Evolutionary conservation across 2,797 vertebrate species (phyloP).

Genomic region (Crocodylus rhombifer): DNA sequence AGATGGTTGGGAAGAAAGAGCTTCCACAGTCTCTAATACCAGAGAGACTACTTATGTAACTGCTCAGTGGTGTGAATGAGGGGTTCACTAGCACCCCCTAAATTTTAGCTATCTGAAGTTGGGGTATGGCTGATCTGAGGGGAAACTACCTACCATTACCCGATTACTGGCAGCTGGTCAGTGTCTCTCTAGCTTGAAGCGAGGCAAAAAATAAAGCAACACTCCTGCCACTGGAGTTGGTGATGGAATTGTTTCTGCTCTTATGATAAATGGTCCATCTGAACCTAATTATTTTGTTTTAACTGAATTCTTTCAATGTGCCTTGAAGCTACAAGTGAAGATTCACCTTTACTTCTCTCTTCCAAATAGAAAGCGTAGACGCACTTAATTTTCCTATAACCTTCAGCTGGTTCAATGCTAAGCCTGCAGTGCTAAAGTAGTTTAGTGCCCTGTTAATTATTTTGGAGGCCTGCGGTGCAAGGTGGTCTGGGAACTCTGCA

Average conservation of each 20-base stretch:
- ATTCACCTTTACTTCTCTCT: not conserved
- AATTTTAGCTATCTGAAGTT: not conserved
- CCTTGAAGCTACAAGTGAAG: not conserved
- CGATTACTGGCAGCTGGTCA: accelerated
- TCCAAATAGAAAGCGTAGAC: not conserved
- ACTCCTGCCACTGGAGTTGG: accelerated
- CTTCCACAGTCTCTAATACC: not conserved
- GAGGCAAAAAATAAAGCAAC: accelerated
- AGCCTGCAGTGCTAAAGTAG: not conserved
- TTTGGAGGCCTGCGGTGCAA: not conserved
- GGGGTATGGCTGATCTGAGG: too few relatives aligned
- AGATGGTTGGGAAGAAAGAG: not conserved
- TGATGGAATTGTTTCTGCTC: not conserved
- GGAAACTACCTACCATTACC: not conserved
- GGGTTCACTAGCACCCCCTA: not conserved
- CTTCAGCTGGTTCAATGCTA: not conserved
- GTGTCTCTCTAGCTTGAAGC: not conserved
- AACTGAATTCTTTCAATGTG: accelerated
- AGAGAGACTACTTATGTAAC: not conserved
- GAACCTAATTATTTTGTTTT: accelerated
- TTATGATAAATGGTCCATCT: not conserved
- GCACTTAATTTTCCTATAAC: accelerated
- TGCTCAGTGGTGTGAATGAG: not conserved
- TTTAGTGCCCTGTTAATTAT: constrained; percentile 27
- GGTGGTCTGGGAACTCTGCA: accelerated